These are phyloP conservation scores for Scaptomyza reducta DNA, from an alignment of 2,888 invertebrate species.

Conservation along the genomic window DNA sequence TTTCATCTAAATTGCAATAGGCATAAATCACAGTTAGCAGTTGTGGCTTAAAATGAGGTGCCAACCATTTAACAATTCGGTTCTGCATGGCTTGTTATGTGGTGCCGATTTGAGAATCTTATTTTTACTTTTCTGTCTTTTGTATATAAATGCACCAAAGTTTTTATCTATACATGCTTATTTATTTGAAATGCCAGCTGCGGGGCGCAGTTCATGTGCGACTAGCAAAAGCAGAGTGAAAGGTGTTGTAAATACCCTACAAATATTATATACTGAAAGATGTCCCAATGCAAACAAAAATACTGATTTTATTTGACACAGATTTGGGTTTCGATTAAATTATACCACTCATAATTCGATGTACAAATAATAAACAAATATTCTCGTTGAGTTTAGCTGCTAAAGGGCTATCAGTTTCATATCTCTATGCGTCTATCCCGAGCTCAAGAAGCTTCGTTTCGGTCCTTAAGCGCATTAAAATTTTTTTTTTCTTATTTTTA, in stretches of 20 bases:
- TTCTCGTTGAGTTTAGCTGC: background rate
- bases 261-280: background rate
- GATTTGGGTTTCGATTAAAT: background rate
- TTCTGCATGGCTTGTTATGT: slow-evolving; percentile 18
- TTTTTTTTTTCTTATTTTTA: slow-evolving; percentile 13
- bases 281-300: background rate
- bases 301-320: background rate
- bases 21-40: slow-evolving; percentile 52
- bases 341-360: background rate
- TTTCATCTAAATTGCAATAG: slow-evolving; percentile 64
- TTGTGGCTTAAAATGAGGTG: slow-evolving; percentile 14
- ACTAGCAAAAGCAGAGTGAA: no score
- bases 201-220: background rate
- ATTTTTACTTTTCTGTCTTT: slow-evolving; percentile 10
- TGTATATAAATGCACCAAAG: background rate
- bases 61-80: slow-evolving; percentile 30
- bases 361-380: slow-evolving; percentile 6
- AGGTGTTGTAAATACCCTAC: background rate
- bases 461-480: slow-evolving; percentile 16
- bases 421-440: background rate
- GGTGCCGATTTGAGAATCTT: slow-evolving; percentile 31
- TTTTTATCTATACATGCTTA: slow-evolving; percentile 9
- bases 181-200: slow-evolving; percentile 14
- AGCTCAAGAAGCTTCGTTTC: background rate
- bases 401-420: slow-evolving; percentile 34